Evolutionary conservation across 2,113 vertebrate genomes (phyloP).

Genomic region (Lepisosteus osseus): DNA sequence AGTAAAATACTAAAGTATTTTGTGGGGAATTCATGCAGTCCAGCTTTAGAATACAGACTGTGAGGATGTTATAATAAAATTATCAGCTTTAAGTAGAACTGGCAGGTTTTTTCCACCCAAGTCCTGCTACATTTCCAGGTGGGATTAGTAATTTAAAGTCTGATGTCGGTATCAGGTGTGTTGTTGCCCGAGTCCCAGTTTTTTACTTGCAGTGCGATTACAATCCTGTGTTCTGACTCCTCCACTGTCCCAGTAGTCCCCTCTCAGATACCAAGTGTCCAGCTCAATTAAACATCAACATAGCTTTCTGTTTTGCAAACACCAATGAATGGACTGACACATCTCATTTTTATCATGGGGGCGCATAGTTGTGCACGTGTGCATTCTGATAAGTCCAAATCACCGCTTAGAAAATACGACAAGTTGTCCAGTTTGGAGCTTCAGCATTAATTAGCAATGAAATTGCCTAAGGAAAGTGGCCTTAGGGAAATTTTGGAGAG

Average conservation of each 20-base stretch:
- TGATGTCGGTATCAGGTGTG: too few species aligned
- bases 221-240: neutral
- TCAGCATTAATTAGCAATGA: conserved; percentile 3
- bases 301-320: neutral
- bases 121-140: too few species aligned
- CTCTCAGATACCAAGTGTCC: neutral
- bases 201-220: neutral
- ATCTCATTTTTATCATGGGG: neutral
- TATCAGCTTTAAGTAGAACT: too few species aligned
- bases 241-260: neutral
- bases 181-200: too few species aligned
- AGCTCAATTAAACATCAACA: neutral
- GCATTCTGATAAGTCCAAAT: neutral
- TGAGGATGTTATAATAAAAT: too few species aligned
- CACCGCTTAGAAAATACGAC: neutral
- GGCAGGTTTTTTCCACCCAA: too few species aligned
- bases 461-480: neutral
- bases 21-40: too few species aligned
- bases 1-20: too few species aligned
- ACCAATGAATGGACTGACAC: neutral
- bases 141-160: too few species aligned
- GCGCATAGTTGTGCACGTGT: neutral
- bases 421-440: neutral
- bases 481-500: neutral
- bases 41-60: too few species aligned